These are phyloP conservation scores for Oreochromis grahami DNA, from an alignment of 2,797 vertebrate species.

Conservation along the genomic window DNA sequence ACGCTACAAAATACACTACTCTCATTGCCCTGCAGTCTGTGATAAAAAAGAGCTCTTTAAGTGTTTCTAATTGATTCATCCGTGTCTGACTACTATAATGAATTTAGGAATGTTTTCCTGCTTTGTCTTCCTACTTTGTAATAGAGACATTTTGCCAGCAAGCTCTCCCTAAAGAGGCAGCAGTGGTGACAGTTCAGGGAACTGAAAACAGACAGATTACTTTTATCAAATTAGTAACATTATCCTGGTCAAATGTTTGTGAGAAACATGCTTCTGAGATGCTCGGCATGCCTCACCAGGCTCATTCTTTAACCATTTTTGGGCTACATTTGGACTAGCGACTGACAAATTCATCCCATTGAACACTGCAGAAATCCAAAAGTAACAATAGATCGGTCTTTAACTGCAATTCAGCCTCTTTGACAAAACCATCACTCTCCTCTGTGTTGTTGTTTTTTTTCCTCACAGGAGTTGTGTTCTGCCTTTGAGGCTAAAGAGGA, in stretches of 20 bases:
- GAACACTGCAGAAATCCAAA: background rate
- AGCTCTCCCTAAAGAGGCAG: background rate
- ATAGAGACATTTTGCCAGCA: slow-evolving; percentile 22
- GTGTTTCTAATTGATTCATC: slow-evolving; percentile 50
- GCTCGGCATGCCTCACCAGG: background rate
- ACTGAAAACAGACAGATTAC: slow-evolving; percentile 22
- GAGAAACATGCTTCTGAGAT: slow-evolving; percentile 5
- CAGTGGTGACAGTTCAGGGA: background rate
- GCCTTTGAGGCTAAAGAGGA: slow-evolving; percentile 89
- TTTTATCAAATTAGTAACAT: slow-evolving; percentile 35
- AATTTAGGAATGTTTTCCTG: slow-evolving; percentile 42
- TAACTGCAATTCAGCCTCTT: background rate
- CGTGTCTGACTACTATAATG: slow-evolving; percentile 32
- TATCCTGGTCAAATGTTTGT: slow-evolving; percentile 27
- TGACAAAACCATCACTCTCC: background rate
- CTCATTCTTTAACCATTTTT: slow-evolving; percentile 46
- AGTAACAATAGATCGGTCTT: background rate
- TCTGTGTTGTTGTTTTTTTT: background rate
- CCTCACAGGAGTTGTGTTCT: slow-evolving; percentile 88
- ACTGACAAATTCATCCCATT: background rate
- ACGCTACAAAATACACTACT: slow-evolving; percentile 47
- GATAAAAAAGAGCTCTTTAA: slow-evolving; percentile 23
- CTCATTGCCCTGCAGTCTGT: slow-evolving; percentile 3
- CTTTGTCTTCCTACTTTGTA: slow-evolving; percentile 28
- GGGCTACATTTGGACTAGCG: slow-evolving; percentile 5